Evolutionary conservation across 2,888 invertebrate genomes (phyloP).

Genomic region (Drosophila setosimentum): DNA sequence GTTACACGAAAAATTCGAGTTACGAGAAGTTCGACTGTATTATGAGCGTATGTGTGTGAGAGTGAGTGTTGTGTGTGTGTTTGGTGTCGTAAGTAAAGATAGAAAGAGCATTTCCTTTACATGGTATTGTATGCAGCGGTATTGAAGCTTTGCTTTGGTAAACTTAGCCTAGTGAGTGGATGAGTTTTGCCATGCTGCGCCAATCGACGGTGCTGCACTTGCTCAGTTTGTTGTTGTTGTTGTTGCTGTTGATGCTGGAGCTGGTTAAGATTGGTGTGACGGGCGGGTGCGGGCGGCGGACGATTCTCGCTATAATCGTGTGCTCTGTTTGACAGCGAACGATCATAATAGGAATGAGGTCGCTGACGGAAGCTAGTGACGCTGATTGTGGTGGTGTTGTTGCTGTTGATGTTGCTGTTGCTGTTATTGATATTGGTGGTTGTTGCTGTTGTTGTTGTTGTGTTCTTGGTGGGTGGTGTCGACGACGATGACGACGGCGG

Average conservation of each 20-base stretch:
- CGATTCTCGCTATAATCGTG: constrained; percentile 83
- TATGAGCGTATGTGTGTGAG: constrained; percentile 45
- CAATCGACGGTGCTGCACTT: constrained; percentile 88
- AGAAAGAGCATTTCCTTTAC: constrained; percentile 86
- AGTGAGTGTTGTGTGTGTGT: constrained; percentile 27
- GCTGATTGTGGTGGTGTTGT: constrained; percentile 28
- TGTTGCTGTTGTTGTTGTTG: constrained; percentile 31
- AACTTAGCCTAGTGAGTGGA: constrained; percentile 94
- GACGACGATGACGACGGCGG: constrained; percentile 2
- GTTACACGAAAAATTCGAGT: constrained; percentile 1
- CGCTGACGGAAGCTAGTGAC: constrained; percentile 72
- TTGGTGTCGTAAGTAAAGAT: constrained; percentile 48
- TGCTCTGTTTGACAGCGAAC: constrained; percentile 72
- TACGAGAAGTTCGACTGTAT: constrained; percentile 24
- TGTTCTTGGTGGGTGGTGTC: constrained; percentile 40
- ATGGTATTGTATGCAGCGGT: constrained; percentile 94
- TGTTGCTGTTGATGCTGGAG: constrained; percentile 56
- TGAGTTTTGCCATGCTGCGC: constrained; percentile 97
- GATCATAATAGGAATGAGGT: constrained; percentile 84
- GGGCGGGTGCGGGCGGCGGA: constrained; percentile 86
- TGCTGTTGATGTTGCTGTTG: constrained; percentile 20
- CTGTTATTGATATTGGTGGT: constrained; percentile 22
- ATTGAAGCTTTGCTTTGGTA: constrained; percentile 91
- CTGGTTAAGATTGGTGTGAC: constrained; percentile 54
- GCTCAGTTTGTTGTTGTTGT: constrained; percentile 58